Conservation (phyloP, 1,140 invertebrate species). For the Drosophila leontia region DNA sequence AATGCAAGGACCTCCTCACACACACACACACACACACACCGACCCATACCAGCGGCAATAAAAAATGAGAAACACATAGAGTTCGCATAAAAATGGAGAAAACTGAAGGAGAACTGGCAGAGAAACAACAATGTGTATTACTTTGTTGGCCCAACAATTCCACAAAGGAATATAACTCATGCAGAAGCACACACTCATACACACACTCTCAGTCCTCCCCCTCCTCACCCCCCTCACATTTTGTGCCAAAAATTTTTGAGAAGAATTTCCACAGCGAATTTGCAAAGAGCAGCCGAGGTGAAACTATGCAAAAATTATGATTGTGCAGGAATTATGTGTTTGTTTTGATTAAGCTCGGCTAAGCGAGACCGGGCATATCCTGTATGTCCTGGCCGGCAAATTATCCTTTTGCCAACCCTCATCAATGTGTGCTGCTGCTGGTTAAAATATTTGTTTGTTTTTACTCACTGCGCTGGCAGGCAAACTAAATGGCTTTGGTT, state of each 20-base stretch:
- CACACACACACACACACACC: conserved; percentile 7
- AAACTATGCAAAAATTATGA: conserved; percentile 65
- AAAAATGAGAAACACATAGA: conserved; percentile 58
- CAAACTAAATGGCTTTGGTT: conserved; percentile 38
- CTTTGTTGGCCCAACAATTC: conserved; percentile 50
- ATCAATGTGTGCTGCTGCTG: conserved; percentile 49
- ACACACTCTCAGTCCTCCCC: not conserved
- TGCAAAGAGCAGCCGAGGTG: conserved; percentile 19
- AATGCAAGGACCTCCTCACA: conserved; percentile 57
- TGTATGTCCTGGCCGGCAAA: conserved; percentile 1
- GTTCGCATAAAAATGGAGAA: conserved; percentile 48
- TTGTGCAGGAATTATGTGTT: conserved; percentile 70
- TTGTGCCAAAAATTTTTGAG: conserved; percentile 40
- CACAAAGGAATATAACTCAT: conserved; percentile 63
- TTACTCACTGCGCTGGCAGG: conserved; percentile 11
- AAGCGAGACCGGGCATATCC: conserved; percentile 31
- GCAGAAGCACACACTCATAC: conserved; percentile 21
- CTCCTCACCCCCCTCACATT: not conserved
- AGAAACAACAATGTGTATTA: conserved; percentile 50
- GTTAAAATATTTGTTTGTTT: conserved; percentile 59
- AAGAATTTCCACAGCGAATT: conserved; percentile 30
- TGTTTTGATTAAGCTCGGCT: conserved; percentile 70
- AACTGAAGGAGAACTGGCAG: conserved; percentile 13
- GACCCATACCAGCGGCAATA: conserved; percentile 49
- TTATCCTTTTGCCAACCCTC: conserved; percentile 51